Base-by-base conservation (phyloP, 1,140 invertebrate species). In the Brachionus calyciflorus region DNA sequence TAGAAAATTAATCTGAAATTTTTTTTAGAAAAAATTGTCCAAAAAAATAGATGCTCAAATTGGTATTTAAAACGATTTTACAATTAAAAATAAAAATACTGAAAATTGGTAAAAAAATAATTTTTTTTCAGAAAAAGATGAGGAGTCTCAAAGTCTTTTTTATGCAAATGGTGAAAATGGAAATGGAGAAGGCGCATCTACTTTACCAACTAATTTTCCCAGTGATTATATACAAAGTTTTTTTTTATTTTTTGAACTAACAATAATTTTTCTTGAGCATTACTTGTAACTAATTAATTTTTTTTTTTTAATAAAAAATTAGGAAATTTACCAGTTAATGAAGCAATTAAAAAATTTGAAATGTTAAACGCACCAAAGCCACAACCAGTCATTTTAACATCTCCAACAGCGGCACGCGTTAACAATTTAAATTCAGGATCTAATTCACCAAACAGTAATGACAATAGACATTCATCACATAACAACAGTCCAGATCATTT, bases 321-420 rank as follows among this genome's bases (percentile, higher is more conserved):
- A 73, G 69, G 69, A 73, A 73, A 73, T 53, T 26, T 73, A 33
- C 69, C 69, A 24, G 69, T 73, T 2, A 41, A 55, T 37, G 46
- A 40, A 33, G 69, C 69, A 1, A 73, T 73, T 12, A 73, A 73
- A 41, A 73, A 73, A 26, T 73, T 73, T 17, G 69, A 73, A 17
- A 73, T 37, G 30, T 14, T 73, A 28, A 73, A 73, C 14, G 69
- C 69, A 3, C 28, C 49, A 41, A 73, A 73, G 7, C 46, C 51
- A 1, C 41, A 24, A 12, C 40, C 60, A 12, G 17, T 65, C 9
- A 65, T 65, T 24, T 37, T 44, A 2, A 65, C 33, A 21, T 65
- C 60, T 4, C 60, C 60, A 1, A 65, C 60, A 10, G 37, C 40
- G 14, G 2, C 60, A 3, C 26, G 41, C 24, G 33, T 44, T 9